A percentile compares a stretch with the other conserved stretches of the same genome.
Evolutionary conservation across 2,113 vertebrate species (phyloP).

Genomic region (Eudyptes chrysolophus): DNA sequence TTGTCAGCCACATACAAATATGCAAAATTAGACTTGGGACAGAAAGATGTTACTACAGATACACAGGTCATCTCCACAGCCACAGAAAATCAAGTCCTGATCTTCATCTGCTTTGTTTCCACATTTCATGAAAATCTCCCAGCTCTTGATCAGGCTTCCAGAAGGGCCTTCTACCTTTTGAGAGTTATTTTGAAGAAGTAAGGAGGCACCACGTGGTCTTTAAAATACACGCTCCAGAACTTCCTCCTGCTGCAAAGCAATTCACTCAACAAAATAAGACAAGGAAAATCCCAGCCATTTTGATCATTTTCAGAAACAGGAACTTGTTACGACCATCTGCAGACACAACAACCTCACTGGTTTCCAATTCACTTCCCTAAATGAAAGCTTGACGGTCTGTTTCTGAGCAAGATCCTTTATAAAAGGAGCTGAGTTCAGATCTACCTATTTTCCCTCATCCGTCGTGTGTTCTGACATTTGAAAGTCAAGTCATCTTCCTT

Average conservation of each 20-base stretch:
- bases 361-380: conserved; percentile 24
- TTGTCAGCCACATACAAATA: background rate
- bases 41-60: background rate
- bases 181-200: conserved; percentile 7
- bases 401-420: background rate
- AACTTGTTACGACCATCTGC: background rate
- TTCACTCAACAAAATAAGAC: background rate
- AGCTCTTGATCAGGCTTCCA: background rate
- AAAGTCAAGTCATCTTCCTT: background rate
- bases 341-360: background rate
- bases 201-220: background rate
- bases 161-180: background rate
- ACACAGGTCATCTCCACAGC: background rate
- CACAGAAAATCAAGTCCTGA: background rate
- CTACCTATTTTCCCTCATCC: background rate
- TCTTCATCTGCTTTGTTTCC: background rate
- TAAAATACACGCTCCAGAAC: background rate
- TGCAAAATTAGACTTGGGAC: background rate
- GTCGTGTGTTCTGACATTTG: background rate
- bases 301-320: background rate
- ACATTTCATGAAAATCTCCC: background rate
- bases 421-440: background rate
- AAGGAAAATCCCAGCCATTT: conserved; percentile 26
- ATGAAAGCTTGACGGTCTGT: background rate
- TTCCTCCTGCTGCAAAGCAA: conserved; percentile 4